Conservation (phyloP, 2,797 vertebrate genomes). For the Chelonia mydas region DNA sequence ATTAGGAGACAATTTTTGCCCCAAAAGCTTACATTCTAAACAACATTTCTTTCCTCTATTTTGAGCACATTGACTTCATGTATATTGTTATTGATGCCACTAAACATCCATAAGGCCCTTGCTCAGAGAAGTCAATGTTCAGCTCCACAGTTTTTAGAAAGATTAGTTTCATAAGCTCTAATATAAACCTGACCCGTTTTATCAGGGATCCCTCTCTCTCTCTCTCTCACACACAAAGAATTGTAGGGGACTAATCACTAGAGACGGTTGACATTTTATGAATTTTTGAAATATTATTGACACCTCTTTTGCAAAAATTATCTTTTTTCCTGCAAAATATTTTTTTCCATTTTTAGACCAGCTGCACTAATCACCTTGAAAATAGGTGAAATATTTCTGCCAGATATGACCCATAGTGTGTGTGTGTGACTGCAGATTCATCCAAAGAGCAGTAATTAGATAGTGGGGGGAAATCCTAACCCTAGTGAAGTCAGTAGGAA, state of each 20-base stretch:
- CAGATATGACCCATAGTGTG: not conserved
- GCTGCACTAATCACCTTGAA: not conserved
- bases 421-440: not conserved
- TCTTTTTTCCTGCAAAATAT: not conserved
- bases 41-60: not conserved
- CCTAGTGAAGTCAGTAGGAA: not conserved
- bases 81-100: not conserved
- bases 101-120: not conserved
- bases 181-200: not conserved
- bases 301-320: not conserved
- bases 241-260: not conserved
- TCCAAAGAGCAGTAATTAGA: not conserved
- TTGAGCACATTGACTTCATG: not conserved
- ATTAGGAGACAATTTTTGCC: not conserved
- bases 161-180: not conserved
- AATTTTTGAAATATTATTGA: not conserved
- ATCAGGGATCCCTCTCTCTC: not conserved
- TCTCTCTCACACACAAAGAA: not conserved
- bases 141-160: not conserved
- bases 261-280: not conserved
- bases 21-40: not conserved
- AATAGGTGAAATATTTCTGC: not conserved
- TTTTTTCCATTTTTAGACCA: not conserved
- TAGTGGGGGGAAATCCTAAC: not conserved
- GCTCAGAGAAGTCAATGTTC: not conserved